These are phyloP conservation scores for Campoletis sonorensis DNA, from an alignment of 1,140 invertebrate genomes.

Conservation along the genomic window DNA sequence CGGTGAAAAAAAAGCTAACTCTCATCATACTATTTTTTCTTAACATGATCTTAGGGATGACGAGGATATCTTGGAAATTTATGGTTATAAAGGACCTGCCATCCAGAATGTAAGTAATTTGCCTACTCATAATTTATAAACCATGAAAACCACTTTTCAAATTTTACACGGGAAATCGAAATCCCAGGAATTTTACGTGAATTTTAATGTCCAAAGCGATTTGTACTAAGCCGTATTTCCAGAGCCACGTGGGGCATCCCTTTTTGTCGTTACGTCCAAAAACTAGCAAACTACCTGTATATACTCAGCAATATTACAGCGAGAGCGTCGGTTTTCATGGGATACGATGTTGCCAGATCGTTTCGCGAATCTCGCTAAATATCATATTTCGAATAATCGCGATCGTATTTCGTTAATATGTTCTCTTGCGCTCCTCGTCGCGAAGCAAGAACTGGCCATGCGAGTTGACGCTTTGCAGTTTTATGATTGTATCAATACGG, in stretches of 20 bases:
- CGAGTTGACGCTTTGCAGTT: slow-evolving; percentile 23
- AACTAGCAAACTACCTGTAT: not conserved
- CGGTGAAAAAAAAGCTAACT: not conserved
- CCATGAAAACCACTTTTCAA: too few relatives aligned
- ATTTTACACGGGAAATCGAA: too few relatives aligned
- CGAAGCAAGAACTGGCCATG: slow-evolving; percentile 21
- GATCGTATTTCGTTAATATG: not conserved
- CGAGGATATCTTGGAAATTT: slow-evolving; percentile 67
- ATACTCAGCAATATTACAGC: not conserved
- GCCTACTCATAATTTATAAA: not conserved
- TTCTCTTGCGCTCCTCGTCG: slow-evolving; percentile 15
- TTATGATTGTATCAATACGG: not conserved
- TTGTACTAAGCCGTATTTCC: not conserved
- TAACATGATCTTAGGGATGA: slow-evolving; percentile 54
- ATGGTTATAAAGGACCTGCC: slow-evolving; percentile 56
- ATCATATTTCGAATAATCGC: slow-evolving; percentile 42
- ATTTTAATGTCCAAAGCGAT: not conserved
- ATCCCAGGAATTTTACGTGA: not conserved
- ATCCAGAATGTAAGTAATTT: slow-evolving; percentile 57
- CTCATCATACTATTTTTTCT: not conserved
- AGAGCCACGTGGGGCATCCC: too few relatives aligned
- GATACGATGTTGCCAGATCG: slow-evolving; percentile 25
- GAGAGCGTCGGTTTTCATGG: slow-evolving; percentile 13
- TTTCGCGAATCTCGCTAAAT: slow-evolving; percentile 14
- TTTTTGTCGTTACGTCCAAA: too few relatives aligned